phyloP scores from a whole-genome alignment of 1,140 invertebrate genomes.

The Drosophila erecta region DNA sequence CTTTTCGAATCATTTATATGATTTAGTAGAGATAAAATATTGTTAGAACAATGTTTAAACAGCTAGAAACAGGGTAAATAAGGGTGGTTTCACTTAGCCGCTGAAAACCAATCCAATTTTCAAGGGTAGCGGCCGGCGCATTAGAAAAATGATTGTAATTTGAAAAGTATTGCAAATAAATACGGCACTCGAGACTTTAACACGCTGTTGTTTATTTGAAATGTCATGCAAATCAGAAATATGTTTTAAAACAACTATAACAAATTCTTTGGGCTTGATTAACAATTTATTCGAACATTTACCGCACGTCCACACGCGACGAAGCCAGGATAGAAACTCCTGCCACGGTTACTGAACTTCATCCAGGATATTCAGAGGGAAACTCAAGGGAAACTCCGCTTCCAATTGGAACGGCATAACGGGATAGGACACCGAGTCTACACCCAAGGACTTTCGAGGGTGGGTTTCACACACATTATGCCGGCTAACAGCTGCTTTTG shows the following conservation, averaged over 20 bases:
- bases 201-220: not conserved
- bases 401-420: conserved; percentile 72
- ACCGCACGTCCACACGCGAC: conserved; percentile 63
- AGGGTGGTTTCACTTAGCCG: conserved; percentile 47
- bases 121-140: conserved; percentile 50
- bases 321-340: conserved; percentile 66
- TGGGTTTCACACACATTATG: conserved; percentile 45
- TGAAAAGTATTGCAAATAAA: not conserved
- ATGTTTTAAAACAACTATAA: conserved; percentile 1
- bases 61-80: conserved; percentile 26
- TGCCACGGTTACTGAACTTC: conserved; percentile 68
- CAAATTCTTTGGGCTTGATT: not conserved
- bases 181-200: not conserved
- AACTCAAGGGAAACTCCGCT: conserved; percentile 41
- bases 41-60: conserved; percentile 1
- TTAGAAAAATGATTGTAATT: conserved; percentile 32
- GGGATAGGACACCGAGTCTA: conserved; percentile 55
- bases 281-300: conserved; percentile 9
- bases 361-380: conserved; percentile 48
- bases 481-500: conserved; percentile 63
- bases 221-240: no score
- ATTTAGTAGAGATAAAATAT: conserved; percentile 2
- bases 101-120: conserved; percentile 53
- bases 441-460: conserved; percentile 43
- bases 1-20: not conserved